phyloP scores from a whole-genome alignment of 2,797 vertebrate species.

The Orientallactaga sibirica region DNA sequence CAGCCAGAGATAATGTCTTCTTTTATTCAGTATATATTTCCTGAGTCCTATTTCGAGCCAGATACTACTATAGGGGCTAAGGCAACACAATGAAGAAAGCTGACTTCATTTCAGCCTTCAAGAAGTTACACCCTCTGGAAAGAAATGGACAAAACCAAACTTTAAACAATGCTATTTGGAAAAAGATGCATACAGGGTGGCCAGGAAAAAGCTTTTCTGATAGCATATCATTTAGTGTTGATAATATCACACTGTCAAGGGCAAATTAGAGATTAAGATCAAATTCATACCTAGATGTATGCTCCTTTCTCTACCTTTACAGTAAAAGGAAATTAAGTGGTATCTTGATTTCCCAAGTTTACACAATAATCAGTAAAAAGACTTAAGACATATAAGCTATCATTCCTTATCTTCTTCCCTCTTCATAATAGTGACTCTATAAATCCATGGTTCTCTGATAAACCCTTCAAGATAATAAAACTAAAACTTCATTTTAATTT shows the following conservation, averaged over 20 bases:
- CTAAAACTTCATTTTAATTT: slow-evolving; percentile 23
- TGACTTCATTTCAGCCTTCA: not conserved
- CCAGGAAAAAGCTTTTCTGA: not conserved
- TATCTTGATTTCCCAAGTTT: slow-evolving; percentile 25
- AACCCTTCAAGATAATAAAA: not conserved
- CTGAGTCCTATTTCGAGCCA: not conserved
- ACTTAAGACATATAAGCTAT: slow-evolving; percentile 8
- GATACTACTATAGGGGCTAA: not conserved
- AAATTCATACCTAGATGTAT: not conserved
- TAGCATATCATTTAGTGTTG: not conserved
- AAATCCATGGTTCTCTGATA: slow-evolving; percentile 39
- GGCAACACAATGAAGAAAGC: not conserved
- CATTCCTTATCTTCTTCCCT: slow-evolving; percentile 35
- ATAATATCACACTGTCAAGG: not conserved
- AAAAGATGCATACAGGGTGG: not conserved
- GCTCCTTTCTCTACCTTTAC: not conserved
- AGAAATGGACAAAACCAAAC: not conserved
- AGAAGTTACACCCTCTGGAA: not conserved
- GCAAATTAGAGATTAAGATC: not conserved
- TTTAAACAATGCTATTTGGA: not conserved
- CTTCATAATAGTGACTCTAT: not conserved
- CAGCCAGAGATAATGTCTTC: not conserved
- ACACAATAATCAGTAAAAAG: slow-evolving; percentile 11
- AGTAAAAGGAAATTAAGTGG: not conserved
- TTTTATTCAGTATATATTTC: not conserved